A percentile compares a stretch with the other conserved stretches of the same genome.
phyloP scores from a whole-genome alignment of 2,888 invertebrate genomes.

The Phortica okadai region DNA sequence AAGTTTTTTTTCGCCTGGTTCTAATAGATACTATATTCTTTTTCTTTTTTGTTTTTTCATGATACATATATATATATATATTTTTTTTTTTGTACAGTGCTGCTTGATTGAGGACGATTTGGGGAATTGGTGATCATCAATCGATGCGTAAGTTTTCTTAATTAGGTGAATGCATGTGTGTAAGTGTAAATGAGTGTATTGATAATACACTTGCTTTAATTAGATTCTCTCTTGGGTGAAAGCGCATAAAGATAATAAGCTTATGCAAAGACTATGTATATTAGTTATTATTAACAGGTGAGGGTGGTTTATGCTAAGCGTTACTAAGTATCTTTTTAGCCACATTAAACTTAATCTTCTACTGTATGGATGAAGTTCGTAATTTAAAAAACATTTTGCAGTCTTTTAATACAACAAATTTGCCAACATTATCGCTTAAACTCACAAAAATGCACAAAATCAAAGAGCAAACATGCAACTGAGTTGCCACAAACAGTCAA shows the following conservation, averaged over 20 bases:
- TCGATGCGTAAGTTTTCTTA: constrained; percentile 6
- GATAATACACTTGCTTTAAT: neutral
- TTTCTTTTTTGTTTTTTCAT: neutral
- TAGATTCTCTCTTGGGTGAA: neutral
- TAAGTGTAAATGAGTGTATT: neutral
- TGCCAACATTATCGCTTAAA: too few species aligned
- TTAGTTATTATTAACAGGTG: neutral
- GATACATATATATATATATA: neutral
- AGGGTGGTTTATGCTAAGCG: neutral
- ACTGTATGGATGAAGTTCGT: too few species aligned
- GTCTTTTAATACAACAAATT: too few species aligned
- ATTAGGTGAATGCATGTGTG: constrained; percentile 8
- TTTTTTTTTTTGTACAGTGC: neutral
- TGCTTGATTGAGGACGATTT: constrained; percentile 10
- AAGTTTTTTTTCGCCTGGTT: neutral
- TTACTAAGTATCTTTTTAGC: too few species aligned
- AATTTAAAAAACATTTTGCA: too few species aligned
- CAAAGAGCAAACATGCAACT: too few species aligned
- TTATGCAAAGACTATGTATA: neutral
- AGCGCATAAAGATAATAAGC: neutral
- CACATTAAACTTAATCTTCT: too few species aligned
- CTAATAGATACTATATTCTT: neutral
- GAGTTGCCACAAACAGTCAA: too few species aligned
- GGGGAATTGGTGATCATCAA: constrained; percentile 11
- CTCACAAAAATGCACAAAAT: too few species aligned